Evolutionary conservation across 2,113 vertebrate species (phyloP).

Genomic region (Nettapus auritus): DNA sequence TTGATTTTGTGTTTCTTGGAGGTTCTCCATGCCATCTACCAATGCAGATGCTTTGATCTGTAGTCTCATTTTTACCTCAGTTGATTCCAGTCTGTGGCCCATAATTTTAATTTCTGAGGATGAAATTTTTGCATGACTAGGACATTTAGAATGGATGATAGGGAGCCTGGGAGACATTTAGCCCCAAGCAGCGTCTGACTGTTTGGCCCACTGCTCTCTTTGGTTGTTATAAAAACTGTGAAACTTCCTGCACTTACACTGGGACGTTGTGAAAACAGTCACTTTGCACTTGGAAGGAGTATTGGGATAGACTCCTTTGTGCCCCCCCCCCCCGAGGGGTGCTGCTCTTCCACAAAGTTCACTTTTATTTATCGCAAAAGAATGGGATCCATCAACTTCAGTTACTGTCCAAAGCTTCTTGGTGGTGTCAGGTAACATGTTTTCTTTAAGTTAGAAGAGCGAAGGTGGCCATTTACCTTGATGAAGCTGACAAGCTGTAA

Average conservation of each 20-base stretch:
- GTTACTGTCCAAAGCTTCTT: neutral
- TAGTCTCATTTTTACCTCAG: neutral
- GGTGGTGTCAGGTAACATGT: neutral
- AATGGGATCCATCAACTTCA: neutral
- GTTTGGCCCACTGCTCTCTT: neutral
- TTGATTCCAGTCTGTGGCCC: neutral
- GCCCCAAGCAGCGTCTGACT: neutral
- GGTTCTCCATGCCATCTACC: neutral
- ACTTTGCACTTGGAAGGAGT: neutral
- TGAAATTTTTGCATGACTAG: neutral
- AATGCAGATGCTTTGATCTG: neutral
- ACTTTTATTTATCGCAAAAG: neutral
- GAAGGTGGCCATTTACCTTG: neutral
- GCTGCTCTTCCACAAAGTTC: neutral
- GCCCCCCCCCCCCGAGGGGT: neutral
- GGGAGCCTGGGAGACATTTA: neutral
- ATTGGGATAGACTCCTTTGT: neutral
- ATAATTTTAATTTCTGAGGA: neutral
- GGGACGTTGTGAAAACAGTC: neutral
- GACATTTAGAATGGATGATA: neutral
- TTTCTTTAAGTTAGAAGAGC: neutral
- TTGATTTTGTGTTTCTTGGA: neutral
- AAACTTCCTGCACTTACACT: neutral
- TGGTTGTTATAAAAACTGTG: neutral
- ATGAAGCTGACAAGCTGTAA: constrained; percentile 21